Evolutionary conservation across 2,797 vertebrate genomes (phyloP), one percentile per base, ranked within the genome.

Genomic region (Bovichtus diacanthus): DNA sequence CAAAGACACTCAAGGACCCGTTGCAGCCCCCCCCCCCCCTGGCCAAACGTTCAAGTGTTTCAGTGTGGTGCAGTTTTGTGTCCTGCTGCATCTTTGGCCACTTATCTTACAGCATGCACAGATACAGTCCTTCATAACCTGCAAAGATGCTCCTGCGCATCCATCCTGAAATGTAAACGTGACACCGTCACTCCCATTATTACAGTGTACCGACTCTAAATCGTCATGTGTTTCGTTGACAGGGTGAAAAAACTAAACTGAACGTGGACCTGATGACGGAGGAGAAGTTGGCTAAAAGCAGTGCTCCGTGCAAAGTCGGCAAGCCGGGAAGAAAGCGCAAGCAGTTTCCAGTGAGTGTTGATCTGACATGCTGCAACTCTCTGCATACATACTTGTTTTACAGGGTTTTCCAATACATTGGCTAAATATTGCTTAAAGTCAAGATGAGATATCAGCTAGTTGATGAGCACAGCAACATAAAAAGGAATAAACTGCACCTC

Each of bases 281-380:
- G 75, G 95, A 97, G 90, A 97, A 93, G 87, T 92, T 94, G 34
- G 92, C 96, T 77, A 94, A 96, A 74, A 95, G 94, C 70, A 91
- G 92, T 58, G 92, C 94, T 56, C 90, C 95, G 62, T 96, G 93
- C 87, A 97, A 97, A 93, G 94, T 90, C 43, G 96, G 95, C 89
- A 94, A 96, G 84, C 96, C 95, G 2, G 96, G 96, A 82, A 92
- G 96, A 70, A 98, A 98, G 85, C 97, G 96, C 93, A 97, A 97
- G 86, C 96, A 95, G 74, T 94, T 95, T 39, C 89, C 93, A 77
- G 97, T 98, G 91, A 98, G 97, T 97, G 87, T 54, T 74, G 34
- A 56, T 38, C 6, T 19, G 10, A 49, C 25, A 27, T 41, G 51
- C 55, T 44, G 13, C 47, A 23, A 23, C 19, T 9, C 50, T 55